A percentile compares a stretch with the other conserved stretches of the same genome.
Conservation (phyloP, 2,113 vertebrate genomes). For the Rhinolophus ferrumequinum region DNA sequence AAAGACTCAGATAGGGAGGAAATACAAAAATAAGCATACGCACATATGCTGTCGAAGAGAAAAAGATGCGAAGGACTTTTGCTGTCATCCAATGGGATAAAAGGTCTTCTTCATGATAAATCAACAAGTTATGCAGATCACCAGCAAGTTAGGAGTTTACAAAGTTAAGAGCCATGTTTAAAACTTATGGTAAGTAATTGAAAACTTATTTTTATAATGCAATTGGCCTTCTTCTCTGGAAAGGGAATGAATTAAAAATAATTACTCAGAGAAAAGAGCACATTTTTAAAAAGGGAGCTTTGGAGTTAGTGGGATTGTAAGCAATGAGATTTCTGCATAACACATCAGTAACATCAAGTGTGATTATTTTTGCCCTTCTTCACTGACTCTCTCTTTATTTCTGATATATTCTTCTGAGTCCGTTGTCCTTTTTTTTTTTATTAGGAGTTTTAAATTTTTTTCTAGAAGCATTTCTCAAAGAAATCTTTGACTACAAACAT, state of each 20-base stretch:
- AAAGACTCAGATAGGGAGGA: neutral
- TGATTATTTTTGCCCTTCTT: neutral
- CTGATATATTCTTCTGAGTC: neutral
- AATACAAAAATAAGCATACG: neutral
- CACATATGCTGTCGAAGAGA: neutral
- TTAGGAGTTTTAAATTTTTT: neutral
- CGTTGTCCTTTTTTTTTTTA: neutral
- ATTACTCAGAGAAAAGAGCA: conserved; percentile 17
- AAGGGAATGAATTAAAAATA: conserved; percentile 10
- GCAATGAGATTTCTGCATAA: neutral
- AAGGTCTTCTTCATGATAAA: neutral
- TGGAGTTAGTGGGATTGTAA: neutral
- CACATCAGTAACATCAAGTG: neutral
- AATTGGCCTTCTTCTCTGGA: neutral
- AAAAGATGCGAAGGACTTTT: neutral
- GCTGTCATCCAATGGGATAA: neutral
- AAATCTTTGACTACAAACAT: conserved; percentile 45
- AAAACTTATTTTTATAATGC: neutral
- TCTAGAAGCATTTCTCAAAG: conserved; percentile 52
- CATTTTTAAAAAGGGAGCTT: neutral
- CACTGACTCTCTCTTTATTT: neutral
- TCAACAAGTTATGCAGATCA: neutral
- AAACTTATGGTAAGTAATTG: neutral
- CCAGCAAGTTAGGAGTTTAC: neutral
- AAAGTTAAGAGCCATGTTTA: neutral